Conservation (phyloP, 2,113 vertebrate genomes). For the Oceanites oceanicus region DNA sequence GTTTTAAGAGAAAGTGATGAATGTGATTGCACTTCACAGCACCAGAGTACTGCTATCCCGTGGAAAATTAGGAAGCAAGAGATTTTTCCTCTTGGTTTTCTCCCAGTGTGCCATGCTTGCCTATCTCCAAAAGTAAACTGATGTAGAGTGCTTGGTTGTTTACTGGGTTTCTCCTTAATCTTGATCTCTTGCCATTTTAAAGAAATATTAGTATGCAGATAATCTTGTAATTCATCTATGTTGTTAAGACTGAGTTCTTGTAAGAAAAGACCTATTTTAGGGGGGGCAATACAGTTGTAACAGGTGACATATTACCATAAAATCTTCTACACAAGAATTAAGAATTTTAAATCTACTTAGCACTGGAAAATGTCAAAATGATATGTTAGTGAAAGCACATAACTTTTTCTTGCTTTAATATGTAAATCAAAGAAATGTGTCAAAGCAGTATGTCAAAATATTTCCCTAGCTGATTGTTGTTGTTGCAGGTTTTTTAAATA, state of each 20-base stretch:
- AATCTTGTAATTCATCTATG: neutral
- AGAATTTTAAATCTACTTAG: neutral
- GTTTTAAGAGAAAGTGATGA: neutral
- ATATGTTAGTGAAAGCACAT: neutral
- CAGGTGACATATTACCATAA: neutral
- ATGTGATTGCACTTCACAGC: neutral
- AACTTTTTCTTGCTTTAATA: constrained; percentile 14
- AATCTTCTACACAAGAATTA: neutral
- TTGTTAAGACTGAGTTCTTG: neutral
- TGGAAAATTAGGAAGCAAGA: neutral
- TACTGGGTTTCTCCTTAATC: neutral
- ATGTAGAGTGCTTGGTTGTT: neutral
- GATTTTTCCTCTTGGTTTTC: neutral
- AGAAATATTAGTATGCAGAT: neutral
- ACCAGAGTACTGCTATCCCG: neutral
- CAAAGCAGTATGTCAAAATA: neutral
- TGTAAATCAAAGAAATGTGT: neutral
- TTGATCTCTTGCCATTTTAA: neutral
- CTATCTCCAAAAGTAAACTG: neutral
- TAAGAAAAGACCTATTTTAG: neutral
- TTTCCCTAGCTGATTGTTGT: neutral
- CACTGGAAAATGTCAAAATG: neutral
- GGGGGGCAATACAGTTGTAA: neutral
- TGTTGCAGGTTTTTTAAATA: constrained; percentile 18
- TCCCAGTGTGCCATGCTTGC: neutral